phyloP scores from a whole-genome alignment of 2,113 vertebrate species.

The Neoarius graeffei region DNA sequence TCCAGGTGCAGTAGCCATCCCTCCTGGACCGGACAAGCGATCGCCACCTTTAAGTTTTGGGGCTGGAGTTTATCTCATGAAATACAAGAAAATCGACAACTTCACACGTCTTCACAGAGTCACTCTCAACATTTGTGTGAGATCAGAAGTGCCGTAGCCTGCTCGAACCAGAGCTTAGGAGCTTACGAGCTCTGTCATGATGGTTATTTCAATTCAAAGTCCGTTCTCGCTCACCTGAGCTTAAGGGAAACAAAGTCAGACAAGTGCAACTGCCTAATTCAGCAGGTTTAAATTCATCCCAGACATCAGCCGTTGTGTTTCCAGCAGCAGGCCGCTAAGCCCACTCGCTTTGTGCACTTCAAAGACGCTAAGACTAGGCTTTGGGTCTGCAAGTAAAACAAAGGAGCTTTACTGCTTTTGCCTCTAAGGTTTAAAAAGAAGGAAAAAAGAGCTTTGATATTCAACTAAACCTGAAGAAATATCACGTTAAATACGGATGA shows the following conservation, averaged over 20 bases:
- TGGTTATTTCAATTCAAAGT: slow-evolving; percentile 58
- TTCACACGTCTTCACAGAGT: not conserved
- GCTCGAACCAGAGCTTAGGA: not conserved
- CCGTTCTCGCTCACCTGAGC: slow-evolving; percentile 67
- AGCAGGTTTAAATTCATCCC: slow-evolving; percentile 69
- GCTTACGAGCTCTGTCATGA: not conserved
- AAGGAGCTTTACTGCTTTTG: slow-evolving; percentile 53
- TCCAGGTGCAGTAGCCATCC: not conserved
- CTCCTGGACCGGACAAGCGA: not conserved
- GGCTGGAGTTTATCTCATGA: not conserved
- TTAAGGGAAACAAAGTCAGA: slow-evolving; percentile 64
- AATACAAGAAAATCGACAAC: not conserved
- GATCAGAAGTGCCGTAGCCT: not conserved
- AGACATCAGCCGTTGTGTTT: slow-evolving; percentile 65
- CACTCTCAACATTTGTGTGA: not conserved
- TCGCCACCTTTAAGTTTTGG: not conserved
- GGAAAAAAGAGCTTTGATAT: slow-evolving; percentile 52
- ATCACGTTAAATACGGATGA: slow-evolving; percentile 44
- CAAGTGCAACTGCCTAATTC: slow-evolving; percentile 64
- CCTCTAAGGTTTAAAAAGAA: slow-evolving; percentile 59
- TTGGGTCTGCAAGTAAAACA: slow-evolving; percentile 67
- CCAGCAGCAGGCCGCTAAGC: slow-evolving; percentile 70
- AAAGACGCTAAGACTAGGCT: slow-evolving; percentile 66
- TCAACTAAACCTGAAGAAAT: slow-evolving; percentile 60
- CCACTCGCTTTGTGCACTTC: slow-evolving; percentile 73